A percentile compares a stretch with the other conserved stretches of the same genome.
Conservation (phyloP, 2,113 vertebrate genomes). For the Misgurnus anguillicaudatus region DNA sequence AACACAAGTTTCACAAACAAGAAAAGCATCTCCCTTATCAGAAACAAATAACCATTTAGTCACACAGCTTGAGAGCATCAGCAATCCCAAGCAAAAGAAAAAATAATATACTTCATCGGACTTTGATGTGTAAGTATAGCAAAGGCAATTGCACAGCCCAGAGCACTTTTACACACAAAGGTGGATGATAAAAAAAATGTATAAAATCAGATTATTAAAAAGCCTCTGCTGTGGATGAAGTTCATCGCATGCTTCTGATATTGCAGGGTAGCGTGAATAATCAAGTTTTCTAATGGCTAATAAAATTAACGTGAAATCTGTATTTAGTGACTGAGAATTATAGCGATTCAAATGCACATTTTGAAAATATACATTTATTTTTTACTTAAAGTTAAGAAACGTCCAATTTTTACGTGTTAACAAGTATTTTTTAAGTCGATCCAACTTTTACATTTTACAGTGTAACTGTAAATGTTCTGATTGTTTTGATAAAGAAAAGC, state of each 20-base stretch:
- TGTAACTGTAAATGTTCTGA: no score
- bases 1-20: constrained; percentile 2
- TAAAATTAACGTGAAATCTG: constrained; percentile 16
- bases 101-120: constrained; percentile 1
- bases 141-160: constrained; percentile 5
- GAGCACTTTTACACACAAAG: constrained; percentile 33
- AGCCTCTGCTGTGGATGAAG: constrained; percentile 1
- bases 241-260: constrained; percentile 11
- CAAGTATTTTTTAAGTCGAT: no score
- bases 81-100: background rate
- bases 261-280: constrained; percentile 22
- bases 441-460: no score
- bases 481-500: background rate
- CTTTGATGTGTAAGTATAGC: constrained; percentile 13
- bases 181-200: constrained; percentile 24
- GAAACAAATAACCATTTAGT: background rate
- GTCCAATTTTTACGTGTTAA: no score
- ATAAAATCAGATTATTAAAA: constrained; percentile 34
- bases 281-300: background rate
- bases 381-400: no score
- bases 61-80: constrained; percentile 1
- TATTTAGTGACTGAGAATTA: constrained; percentile 11
- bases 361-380: background rate
- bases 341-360: background rate
- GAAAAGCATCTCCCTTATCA: background rate